These are phyloP conservation scores for Cynaeus angustus DNA, from an alignment of 2,888 invertebrate species.

Conservation along the genomic window DNA sequence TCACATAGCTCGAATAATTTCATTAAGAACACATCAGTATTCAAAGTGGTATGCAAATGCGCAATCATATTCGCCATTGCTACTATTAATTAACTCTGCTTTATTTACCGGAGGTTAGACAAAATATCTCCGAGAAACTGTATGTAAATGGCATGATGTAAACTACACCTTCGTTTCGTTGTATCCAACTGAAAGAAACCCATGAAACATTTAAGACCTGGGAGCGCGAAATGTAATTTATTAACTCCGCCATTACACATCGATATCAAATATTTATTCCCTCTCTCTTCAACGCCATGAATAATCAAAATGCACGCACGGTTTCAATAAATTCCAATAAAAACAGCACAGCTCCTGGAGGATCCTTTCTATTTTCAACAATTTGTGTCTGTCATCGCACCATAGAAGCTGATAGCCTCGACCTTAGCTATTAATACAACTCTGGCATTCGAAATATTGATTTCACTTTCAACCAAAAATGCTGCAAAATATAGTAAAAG, in stretches of 20 bases:
- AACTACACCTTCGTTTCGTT: not conserved
- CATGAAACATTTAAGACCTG: slow-evolving; percentile 31
- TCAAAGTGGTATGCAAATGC: slow-evolving; percentile 26
- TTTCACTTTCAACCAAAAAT: slow-evolving; percentile 29
- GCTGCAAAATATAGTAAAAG: slow-evolving; percentile 16
- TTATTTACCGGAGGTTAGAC: not conserved
- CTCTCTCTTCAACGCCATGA: slow-evolving; percentile 18
- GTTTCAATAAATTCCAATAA: slow-evolving; percentile 31
- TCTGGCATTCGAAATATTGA: slow-evolving; percentile 24
- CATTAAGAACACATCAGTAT: slow-evolving; percentile 16
- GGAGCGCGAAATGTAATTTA: slow-evolving; percentile 20
- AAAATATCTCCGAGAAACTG: not conserved
- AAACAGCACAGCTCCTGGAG: not conserved
- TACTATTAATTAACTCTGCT: not conserved
- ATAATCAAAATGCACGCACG: slow-evolving; percentile 28
- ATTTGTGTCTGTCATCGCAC: slow-evolving; percentile 21
- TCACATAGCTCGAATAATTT: slow-evolving; percentile 1
- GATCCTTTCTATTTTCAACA: not conserved
- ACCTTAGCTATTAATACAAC: slow-evolving; percentile 32
- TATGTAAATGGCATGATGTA: too few relatives aligned
- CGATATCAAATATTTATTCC: slow-evolving; percentile 27
- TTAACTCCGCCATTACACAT: slow-evolving; percentile 32
- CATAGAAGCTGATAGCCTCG: slow-evolving; percentile 31
- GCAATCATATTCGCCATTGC: slow-evolving; percentile 13
- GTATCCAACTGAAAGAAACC: slow-evolving; percentile 7